A percentile compares a stretch with the other conserved stretches of the same genome.
Conservation (phyloP, 2,113 vertebrate species). For the Gopherus evgoodei region DNA sequence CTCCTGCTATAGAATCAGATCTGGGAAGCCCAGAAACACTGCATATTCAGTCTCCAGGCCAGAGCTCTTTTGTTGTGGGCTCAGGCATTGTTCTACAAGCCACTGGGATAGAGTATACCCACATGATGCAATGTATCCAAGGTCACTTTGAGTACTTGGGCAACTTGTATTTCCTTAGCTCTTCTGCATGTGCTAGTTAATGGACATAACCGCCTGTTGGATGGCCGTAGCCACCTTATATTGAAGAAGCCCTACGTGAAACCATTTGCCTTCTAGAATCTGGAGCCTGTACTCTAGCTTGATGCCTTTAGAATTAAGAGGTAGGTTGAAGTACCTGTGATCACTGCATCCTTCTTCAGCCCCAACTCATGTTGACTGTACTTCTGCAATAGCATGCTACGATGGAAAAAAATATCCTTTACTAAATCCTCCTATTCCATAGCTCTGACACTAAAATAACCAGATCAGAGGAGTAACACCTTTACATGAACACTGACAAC, state of each 20-base stretch:
- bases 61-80: neutral
- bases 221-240: neutral
- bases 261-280: neutral
- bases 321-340: rapidly evolving
- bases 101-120: neutral
- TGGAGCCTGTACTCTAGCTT: neutral
- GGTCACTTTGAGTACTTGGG: neutral
- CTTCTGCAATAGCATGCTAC: neutral
- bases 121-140: rapidly evolving
- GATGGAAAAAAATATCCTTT: neutral
- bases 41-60: neutral
- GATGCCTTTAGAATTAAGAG: neutral
- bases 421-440: neutral
- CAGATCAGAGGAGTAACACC: neutral
- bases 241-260: neutral
- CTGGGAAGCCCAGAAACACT: neutral
- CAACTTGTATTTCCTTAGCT: neutral
- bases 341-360: neutral
- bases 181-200: neutral
- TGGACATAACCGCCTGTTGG: neutral
- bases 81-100: neutral
- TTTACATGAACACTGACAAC: neutral
- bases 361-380: neutral
- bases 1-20: neutral
- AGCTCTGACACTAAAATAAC: neutral